Percentiles rank a stretch among this genome's conserved stretches.
These are phyloP conservation scores for Passer montanus DNA, from an alignment of 2,113 vertebrate genomes.

Conservation along the genomic window DNA sequence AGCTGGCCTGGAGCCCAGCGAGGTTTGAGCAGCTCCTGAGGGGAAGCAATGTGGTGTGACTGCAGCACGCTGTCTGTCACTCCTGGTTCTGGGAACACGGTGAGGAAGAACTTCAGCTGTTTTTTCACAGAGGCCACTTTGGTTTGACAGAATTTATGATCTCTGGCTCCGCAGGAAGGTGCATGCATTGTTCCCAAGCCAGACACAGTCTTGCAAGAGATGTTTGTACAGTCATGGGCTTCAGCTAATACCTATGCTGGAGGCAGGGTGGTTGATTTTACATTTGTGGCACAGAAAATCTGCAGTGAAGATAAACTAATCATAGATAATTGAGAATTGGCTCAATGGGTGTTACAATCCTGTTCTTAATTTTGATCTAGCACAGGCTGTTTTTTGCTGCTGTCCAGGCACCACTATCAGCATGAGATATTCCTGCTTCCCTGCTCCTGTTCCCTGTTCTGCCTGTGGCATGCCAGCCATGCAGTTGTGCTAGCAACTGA, in stretches of 20 bases:
- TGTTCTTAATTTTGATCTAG: background rate
- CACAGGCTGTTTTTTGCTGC: background rate
- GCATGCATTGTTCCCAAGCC: background rate
- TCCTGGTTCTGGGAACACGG: background rate
- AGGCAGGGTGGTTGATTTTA: background rate
- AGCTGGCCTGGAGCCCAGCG: conserved; percentile 1
- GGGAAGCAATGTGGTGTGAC: conserved; percentile 6
- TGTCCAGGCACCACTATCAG: background rate
- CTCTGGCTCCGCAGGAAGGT: background rate
- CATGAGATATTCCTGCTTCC: background rate
- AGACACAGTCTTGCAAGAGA: background rate
- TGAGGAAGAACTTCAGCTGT: background rate
- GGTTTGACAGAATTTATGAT: background rate
- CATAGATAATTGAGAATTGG: background rate
- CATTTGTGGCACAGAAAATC: background rate
- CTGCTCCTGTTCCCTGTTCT: background rate
- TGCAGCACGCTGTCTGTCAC: background rate
- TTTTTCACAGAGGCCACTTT: background rate
- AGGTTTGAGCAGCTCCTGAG: background rate
- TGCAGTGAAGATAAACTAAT: background rate
- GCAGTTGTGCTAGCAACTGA: background rate
- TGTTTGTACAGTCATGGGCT: background rate
- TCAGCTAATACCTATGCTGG: background rate
- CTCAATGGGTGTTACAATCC: background rate
- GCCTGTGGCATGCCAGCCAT: background rate